Evolutionary conservation across 2,888 invertebrate species (phyloP).

Genomic region (Drosophila birchii): DNA sequence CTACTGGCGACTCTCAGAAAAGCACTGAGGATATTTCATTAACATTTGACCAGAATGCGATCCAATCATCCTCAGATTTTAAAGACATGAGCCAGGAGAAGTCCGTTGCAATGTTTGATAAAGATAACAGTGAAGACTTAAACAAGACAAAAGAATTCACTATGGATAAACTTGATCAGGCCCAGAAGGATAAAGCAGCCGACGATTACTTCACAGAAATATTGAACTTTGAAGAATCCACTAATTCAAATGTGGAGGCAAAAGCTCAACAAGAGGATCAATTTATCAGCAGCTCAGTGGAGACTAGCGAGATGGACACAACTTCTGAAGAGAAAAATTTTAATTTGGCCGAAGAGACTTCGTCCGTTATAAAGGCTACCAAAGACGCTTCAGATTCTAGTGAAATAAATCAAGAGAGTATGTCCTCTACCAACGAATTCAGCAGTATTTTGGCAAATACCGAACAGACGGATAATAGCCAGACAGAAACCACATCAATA

Average conservation of each 20-base stretch:
- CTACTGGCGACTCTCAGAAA: not conserved
- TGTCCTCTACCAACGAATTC: not conserved
- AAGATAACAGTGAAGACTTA: not conserved
- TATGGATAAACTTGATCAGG: not conserved
- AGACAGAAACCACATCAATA: constrained; percentile 1
- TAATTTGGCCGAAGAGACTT: constrained; percentile 11
- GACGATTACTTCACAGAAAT: not conserved
- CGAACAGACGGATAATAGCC: not conserved
- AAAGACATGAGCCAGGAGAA: not conserved
- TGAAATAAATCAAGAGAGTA: not conserved
- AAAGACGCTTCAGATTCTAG: not conserved
- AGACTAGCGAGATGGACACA: not conserved
- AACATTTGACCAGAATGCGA: not conserved
- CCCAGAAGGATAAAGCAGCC: not conserved
- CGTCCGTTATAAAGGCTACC: constrained; percentile 7
- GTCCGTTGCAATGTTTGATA: constrained; percentile 20
- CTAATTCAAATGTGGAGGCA: not conserved
- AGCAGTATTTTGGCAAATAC: not conserved
- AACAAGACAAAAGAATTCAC: not conserved
- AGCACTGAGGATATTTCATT: not conserved
- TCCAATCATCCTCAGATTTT: not conserved
- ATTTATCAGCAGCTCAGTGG: not conserved
- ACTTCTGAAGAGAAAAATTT: not conserved
- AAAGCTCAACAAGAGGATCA: not conserved
- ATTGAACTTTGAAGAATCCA: not conserved